These are phyloP conservation scores for Cyanocitta stelleri DNA, from an alignment of 2,113 vertebrate species.

Conservation along the genomic window DNA sequence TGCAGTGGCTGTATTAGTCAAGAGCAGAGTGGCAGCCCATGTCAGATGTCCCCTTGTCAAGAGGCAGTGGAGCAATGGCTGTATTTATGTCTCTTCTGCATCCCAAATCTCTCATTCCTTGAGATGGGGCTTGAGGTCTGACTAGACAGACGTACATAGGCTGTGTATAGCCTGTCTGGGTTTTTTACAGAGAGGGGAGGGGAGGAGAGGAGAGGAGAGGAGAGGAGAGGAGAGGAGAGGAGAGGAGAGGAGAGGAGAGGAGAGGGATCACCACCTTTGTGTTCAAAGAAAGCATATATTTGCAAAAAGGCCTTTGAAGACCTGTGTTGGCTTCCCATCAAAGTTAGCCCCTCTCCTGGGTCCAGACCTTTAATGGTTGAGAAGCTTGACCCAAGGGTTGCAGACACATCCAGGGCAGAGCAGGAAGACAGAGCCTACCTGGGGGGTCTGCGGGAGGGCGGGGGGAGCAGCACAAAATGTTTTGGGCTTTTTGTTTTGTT, in stretches of 20 bases:
- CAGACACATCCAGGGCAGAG: background rate
- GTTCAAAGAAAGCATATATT: background rate
- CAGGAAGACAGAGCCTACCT: background rate
- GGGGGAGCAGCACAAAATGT: background rate
- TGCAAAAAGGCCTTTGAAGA: background rate
- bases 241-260: background rate
- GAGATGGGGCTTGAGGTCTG: background rate
- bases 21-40: background rate
- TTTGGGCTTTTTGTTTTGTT: background rate
- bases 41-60: background rate
- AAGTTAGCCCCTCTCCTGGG: background rate
- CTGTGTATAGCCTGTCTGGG: background rate
- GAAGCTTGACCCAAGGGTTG: background rate
- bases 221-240: background rate
- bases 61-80: background rate
- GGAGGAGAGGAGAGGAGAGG: background rate
- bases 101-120: background rate
- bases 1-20: fast-evolving
- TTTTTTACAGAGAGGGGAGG: background rate
- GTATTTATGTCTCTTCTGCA: background rate
- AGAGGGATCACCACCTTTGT: background rate
- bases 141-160: background rate
- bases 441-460: fast-evolving
- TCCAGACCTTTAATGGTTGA: background rate
- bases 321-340: background rate